phyloP scores from a whole-genome alignment of 2,888 invertebrate genomes.

The Aethes cnicana region DNA sequence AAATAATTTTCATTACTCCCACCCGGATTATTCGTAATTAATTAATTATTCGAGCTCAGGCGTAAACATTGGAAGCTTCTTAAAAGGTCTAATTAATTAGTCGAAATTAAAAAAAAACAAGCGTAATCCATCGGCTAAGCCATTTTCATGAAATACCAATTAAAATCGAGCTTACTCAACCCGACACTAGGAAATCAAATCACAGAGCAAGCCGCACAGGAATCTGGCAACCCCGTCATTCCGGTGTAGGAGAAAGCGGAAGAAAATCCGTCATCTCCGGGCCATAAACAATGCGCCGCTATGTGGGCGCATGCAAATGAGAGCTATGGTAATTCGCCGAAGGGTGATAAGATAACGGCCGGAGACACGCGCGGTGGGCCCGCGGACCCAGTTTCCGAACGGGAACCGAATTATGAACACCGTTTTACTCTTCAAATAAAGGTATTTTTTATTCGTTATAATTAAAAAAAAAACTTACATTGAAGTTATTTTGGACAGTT shows the following conservation, averaged over 20 bases:
- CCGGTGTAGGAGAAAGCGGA: slow-evolving; percentile 62
- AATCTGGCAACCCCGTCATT: slow-evolving; percentile 34
- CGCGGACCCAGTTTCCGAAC: slow-evolving; percentile 26
- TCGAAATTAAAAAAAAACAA: no score
- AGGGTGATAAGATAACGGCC: slow-evolving; percentile 76
- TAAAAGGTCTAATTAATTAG: no score
- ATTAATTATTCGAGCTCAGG: no score
- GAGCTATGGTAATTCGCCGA: slow-evolving; percentile 77
- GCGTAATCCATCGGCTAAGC: no score
- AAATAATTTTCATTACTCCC: no score
- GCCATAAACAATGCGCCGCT: slow-evolving; percentile 71
- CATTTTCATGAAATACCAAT: no score
- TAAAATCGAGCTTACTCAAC: not conserved
- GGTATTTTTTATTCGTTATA: no score
- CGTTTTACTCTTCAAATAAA: slow-evolving; percentile 57
- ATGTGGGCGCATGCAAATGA: slow-evolving; percentile 75
- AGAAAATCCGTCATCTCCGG: slow-evolving; percentile 78
- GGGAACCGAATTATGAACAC: slow-evolving; percentile 51
- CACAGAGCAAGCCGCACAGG: slow-evolving; percentile 22
- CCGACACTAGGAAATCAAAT: slow-evolving; percentile 25
- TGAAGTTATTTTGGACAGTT: no score
- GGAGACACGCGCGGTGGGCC: slow-evolving; percentile 61
- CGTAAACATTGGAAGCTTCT: no score
- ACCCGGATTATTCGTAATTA: no score
- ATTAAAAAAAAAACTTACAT: not conserved